Evolutionary conservation across 2,888 invertebrate genomes (phyloP), one percentile per base, ranked within the genome.

Genomic region (Hypomecis punctinalis): DNA sequence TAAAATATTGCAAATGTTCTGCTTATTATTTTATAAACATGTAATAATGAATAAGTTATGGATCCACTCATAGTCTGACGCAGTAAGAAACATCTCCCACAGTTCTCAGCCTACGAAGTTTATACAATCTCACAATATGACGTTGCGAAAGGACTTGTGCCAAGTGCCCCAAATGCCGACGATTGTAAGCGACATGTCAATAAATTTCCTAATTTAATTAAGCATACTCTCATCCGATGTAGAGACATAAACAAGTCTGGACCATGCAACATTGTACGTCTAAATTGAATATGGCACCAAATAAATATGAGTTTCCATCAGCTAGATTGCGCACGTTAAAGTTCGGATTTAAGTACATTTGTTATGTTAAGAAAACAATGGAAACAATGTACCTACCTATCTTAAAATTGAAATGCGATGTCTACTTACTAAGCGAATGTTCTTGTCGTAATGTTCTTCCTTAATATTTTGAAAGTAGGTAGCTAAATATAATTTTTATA

Each of bases 121-220:
- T 46, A 62, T 55, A 56, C 49, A 52, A 46, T 54, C 49, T 63
- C 48, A 8, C 39, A 35, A 46, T 13, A 55, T 46, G 59, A 54
- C 49, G 49, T 58, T 48, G 33, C 51, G 6, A 60, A 64, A 61
- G 52, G 52, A 56, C 52, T 60, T 42, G 52, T 83, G 85, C 81
- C 84, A 85, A 88, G 84, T 81, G 73, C 72, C 72, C 68, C 68
- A 73, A 82, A 79, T 79, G 73, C 72, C 70, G 63, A 66, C 72
- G 70, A 76, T 74, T 74, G 74, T 77, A 76, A 80, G 74, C 69
- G 68, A 77, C 76, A 75, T 70, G 72, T 72, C 81, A 78, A 88
- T 88, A 86, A 88, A 86, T 78, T 83, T 80, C 78, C 81, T 83
- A 86, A 89, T 89, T 89, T 87, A 88, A 89, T 88, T 86, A 85